These are phyloP conservation scores for Muscidifurax raptorellus DNA, from an alignment of 1,140 invertebrate species.

Conservation along the genomic window DNA sequence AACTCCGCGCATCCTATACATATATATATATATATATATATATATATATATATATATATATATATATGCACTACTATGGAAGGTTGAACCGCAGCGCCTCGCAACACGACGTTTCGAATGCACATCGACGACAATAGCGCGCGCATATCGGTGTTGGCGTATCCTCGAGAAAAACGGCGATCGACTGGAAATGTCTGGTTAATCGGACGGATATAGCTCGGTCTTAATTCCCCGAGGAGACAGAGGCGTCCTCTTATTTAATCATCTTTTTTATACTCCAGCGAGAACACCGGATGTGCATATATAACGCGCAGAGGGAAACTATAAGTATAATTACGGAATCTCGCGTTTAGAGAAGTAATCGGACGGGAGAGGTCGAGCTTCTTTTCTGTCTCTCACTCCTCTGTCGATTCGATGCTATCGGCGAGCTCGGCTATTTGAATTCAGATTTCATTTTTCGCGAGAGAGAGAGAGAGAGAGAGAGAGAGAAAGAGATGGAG, in stretches of 20 bases:
- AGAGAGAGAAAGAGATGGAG: background rate
- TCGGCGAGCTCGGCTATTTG: background rate
- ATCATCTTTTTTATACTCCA: conserved; percentile 27
- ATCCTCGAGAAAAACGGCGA: background rate
- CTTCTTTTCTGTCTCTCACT: background rate
- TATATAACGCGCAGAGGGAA: background rate
- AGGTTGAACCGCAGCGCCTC: no score
- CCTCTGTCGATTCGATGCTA: conserved; percentile 1
- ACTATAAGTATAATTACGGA: conserved; percentile 26
- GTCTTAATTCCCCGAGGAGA: conserved; percentile 49
- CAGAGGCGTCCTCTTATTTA: background rate
- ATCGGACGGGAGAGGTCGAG: background rate
- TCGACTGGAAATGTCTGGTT: conserved; percentile 61
- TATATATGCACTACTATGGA: no score
- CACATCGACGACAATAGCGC: background rate
- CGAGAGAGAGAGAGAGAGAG: background rate
- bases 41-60: no score
- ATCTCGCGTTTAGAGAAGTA: background rate
- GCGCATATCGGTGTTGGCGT: background rate
- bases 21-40: no score
- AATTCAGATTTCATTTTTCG: conserved; percentile 21
- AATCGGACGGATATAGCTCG: conserved; percentile 56
- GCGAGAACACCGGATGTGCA: background rate
- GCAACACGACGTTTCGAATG: background rate
- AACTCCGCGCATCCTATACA: no score